These are phyloP conservation scores for Malthinus flaveolus DNA, from an alignment of 2,888 invertebrate genomes.

Conservation along the genomic window DNA sequence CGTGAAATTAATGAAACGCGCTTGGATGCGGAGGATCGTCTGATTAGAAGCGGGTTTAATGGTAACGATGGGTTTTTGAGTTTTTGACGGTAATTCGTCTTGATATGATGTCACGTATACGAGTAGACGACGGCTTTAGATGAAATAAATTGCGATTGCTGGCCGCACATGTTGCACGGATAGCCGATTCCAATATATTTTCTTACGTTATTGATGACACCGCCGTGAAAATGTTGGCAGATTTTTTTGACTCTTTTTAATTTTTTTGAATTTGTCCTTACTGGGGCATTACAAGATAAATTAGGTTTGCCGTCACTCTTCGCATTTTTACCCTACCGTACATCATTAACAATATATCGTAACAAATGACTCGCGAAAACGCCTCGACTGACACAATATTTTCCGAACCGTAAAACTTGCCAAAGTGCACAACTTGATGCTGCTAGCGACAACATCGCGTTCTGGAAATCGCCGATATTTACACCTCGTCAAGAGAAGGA, in stretches of 20 bases:
- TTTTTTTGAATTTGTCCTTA: not conserved
- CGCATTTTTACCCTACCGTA: too few relatives aligned
- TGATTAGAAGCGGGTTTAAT: constrained; percentile 16
- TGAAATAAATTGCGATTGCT: constrained; percentile 28
- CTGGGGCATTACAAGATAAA: too few relatives aligned
- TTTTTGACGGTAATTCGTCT: constrained; percentile 40
- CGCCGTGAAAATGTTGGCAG: constrained; percentile 21
- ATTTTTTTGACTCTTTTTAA: constrained; percentile 16
- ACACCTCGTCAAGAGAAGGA: too few relatives aligned
- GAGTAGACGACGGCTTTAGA: constrained; percentile 26
- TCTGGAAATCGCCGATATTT: too few relatives aligned
- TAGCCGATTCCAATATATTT: constrained; percentile 29
- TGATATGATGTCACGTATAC: constrained; percentile 42
- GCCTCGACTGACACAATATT: too few relatives aligned
- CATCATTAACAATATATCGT: too few relatives aligned
- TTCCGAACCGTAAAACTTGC: too few relatives aligned
- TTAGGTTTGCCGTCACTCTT: not conserved
- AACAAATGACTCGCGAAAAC: too few relatives aligned
- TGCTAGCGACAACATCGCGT: too few relatives aligned
- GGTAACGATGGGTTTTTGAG: constrained; percentile 22
- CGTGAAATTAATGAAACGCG: constrained; percentile 38
- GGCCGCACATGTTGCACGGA: constrained; percentile 27
- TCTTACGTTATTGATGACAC: constrained; percentile 24
- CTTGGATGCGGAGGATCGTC: constrained; percentile 29
- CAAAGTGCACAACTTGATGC: too few relatives aligned